A percentile compares a stretch with the other conserved stretches of the same genome.
phyloP scores from a whole-genome alignment of 2,888 invertebrate species.

The Ernsta delagoae region DNA sequence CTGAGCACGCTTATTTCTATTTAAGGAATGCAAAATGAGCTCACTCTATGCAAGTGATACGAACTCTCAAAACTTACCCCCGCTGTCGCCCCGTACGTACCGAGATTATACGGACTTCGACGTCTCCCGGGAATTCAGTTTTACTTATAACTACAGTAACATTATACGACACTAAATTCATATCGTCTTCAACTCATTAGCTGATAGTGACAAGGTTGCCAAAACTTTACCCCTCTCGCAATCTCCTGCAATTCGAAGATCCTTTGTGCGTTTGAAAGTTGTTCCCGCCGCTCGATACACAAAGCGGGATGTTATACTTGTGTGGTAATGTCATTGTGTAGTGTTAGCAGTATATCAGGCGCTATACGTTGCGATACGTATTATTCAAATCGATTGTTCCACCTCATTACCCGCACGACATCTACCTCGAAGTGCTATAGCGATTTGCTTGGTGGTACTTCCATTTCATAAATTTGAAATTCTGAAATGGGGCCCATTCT shows the following conservation, averaged over 20 bases:
- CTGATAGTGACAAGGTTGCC: conserved; percentile 79
- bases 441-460: conserved; percentile 32
- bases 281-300: conserved; percentile 53
- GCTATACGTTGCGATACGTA: conserved; percentile 20
- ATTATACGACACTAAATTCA: conserved; percentile 58
- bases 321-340: conserved; percentile 32
- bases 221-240: conserved; percentile 68
- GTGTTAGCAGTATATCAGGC: conserved; percentile 17
- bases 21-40: conserved; percentile 67
- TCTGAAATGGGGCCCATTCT: conserved; percentile 16
- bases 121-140: conserved; percentile 27
- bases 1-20: conserved; percentile 63
- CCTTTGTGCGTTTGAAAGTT: conserved; percentile 78
- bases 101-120: conserved; percentile 30
- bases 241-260: conserved; percentile 58
- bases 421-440: conserved; percentile 16
- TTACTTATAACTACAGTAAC: conserved; percentile 32
- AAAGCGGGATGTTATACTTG: conserved; percentile 51
- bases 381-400: conserved; percentile 33
- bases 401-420: conserved; percentile 36
- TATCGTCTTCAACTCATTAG: conserved; percentile 69
- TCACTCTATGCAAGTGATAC: conserved; percentile 64
- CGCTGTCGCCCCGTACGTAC: conserved; percentile 51
- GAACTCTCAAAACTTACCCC: conserved; percentile 55
- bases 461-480: conserved; percentile 18